These are phyloP conservation scores for Brachypodius melanocephalos DNA, from an alignment of 2,113 vertebrate species.

Conservation along the genomic window DNA sequence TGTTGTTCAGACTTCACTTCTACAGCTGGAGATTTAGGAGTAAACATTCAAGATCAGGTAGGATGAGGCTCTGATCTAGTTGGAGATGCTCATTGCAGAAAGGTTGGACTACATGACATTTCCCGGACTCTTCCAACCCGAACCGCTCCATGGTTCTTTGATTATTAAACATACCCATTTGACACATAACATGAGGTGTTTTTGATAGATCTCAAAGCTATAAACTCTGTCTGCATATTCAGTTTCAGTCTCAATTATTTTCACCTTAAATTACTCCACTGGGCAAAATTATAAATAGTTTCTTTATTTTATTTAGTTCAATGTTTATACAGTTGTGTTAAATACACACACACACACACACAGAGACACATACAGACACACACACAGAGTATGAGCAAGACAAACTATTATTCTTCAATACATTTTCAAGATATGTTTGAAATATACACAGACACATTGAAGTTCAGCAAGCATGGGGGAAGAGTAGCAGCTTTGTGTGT, in stretches of 20 bases:
- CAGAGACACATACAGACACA: neutral
- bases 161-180: neutral
- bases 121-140: neutral
- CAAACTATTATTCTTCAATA: slow-evolving; percentile 40
- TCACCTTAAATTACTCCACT: slow-evolving; percentile 7
- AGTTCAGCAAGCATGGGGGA: neutral
- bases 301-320: slow-evolving; percentile 56
- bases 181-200: neutral
- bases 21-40: neutral
- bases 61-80: neutral
- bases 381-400: neutral
- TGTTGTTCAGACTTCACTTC: neutral
- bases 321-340: slow-evolving; percentile 45
- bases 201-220: neutral
- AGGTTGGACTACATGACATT: neutral
- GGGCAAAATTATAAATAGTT: slow-evolving; percentile 51
- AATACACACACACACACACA: neutral
- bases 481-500: neutral
- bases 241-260: neutral
- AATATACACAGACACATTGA: neutral
- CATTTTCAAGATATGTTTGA: slow-evolving; percentile 46
- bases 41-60: neutral
- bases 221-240: neutral
- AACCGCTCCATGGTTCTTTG: accelerated
- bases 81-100: neutral